phyloP scores from a whole-genome alignment of 2,797 vertebrate species.

The Sebastes matsubarae region DNA sequence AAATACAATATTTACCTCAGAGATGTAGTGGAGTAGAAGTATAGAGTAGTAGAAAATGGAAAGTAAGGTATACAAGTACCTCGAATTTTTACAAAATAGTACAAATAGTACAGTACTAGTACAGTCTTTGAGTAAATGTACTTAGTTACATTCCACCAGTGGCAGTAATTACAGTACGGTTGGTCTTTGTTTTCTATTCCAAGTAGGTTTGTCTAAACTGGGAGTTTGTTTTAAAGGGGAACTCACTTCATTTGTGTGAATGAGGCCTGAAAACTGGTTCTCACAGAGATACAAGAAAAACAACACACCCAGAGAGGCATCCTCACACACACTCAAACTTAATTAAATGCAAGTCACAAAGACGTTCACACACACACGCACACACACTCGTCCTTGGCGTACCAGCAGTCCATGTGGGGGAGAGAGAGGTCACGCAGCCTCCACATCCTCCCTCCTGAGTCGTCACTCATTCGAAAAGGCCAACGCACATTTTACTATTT shows the following conservation, averaged over 20 bases:
- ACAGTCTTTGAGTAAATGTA: too few species aligned
- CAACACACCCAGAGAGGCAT: not conserved
- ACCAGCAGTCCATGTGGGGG: not conserved
- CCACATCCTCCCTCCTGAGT: not conserved
- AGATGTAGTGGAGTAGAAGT: too few species aligned
- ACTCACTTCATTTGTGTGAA: not conserved
- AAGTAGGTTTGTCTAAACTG: not conserved
- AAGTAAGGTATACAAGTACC: too few species aligned
- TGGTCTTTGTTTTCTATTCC: not conserved
- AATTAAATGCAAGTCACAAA: constrained; percentile 6
- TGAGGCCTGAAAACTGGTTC: not conserved
- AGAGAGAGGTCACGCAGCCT: not conserved
- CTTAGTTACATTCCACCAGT: too few species aligned
- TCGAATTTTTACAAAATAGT: too few species aligned
- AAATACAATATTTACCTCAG: too few species aligned
- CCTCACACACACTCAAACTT: not conserved
- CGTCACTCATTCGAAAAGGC: constrained; percentile 27
- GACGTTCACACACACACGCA: constrained; percentile 20
- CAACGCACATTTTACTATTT: constrained; percentile 25
- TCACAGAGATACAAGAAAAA: not conserved
- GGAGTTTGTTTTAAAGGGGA: not conserved
- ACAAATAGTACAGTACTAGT: too few species aligned
- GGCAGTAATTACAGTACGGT: too few species aligned
- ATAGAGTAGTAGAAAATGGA: too few species aligned
- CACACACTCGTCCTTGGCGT: constrained; percentile 7